A percentile compares a stretch with the other conserved stretches of the same genome.
phyloP scores from a whole-genome alignment of 2,113 vertebrate species.

The Macaca mulatta region DNA sequence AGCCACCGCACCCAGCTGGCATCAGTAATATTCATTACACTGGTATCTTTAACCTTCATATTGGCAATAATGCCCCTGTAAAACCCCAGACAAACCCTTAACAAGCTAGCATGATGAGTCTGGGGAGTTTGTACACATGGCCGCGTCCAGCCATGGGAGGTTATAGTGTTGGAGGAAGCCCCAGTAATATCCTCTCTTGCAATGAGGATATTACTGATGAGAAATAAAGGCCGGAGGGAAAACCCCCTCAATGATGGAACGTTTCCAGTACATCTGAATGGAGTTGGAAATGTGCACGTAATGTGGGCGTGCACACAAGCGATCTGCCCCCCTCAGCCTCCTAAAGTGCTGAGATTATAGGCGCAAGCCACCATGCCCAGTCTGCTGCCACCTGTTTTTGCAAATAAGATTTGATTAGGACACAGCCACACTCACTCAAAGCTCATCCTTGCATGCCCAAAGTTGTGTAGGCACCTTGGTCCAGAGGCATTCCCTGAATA shows the following conservation, averaged over 20 bases:
- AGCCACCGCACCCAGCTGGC: too few relatives aligned
- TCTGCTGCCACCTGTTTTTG: too few relatives aligned
- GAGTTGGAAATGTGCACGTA: neutral
- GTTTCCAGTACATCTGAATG: neutral
- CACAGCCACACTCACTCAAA: too few relatives aligned
- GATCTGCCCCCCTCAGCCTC: too few relatives aligned
- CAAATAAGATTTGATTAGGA: too few relatives aligned
- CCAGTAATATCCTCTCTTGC: neutral
- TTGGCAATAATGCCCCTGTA: neutral
- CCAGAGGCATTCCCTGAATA: neutral
- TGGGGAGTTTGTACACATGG: neutral
- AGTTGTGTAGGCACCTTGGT: neutral
- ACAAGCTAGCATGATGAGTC: neutral
- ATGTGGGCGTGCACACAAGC: neutral
- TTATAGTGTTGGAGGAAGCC: neutral
- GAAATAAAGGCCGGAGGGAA: constrained; percentile 18
- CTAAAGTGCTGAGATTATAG: too few relatives aligned
- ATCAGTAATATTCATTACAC: too few relatives aligned
- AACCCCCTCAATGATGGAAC: neutral
- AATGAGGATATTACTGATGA: neutral
- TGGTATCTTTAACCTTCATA: neutral
- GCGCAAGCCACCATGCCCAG: too few relatives aligned
- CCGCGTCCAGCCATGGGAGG: neutral
- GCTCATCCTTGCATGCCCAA: neutral
- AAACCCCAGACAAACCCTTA: neutral